Conservation (phyloP, 2,113 vertebrate species). For the Proterorhinus semilunaris region DNA sequence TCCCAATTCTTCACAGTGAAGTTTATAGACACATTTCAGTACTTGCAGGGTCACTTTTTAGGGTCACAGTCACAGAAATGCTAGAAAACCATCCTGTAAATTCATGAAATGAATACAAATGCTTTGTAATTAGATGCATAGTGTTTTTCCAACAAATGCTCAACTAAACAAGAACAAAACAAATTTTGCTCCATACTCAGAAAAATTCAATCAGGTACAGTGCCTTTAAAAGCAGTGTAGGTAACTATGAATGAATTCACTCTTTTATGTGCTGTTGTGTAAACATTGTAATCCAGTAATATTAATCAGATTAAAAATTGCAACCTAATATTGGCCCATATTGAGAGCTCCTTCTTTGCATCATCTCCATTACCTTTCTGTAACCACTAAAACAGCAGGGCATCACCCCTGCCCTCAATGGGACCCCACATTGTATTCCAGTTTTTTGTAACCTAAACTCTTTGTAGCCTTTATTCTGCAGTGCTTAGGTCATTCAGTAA, state of each 20-base stretch:
- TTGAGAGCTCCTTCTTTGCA: neutral
- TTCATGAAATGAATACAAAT: too few relatives aligned
- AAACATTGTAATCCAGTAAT: neutral
- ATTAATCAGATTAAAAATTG: neutral
- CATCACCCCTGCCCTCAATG: neutral
- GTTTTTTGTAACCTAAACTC: neutral
- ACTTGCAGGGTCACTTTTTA: too few relatives aligned
- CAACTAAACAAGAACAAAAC: too few relatives aligned
- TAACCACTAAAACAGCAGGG: neutral
- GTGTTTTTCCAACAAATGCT: too few relatives aligned
- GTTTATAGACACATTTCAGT: too few relatives aligned
- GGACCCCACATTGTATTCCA: neutral
- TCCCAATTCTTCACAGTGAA: too few relatives aligned
- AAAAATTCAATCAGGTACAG: too few relatives aligned
- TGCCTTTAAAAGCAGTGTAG: too few relatives aligned
- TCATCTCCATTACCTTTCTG: neutral
- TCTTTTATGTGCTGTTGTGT: neutral
- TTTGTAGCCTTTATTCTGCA: conserved; percentile 5
- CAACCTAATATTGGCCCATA: neutral
- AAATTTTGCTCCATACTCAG: too few relatives aligned
- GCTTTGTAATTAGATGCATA: too few relatives aligned
- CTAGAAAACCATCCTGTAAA: too few relatives aligned
- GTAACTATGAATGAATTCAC: neutral
- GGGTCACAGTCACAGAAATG: too few relatives aligned
- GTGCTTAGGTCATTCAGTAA: neutral